phyloP scores from a whole-genome alignment of 2,888 invertebrate species.

The Idaea aversata region DNA sequence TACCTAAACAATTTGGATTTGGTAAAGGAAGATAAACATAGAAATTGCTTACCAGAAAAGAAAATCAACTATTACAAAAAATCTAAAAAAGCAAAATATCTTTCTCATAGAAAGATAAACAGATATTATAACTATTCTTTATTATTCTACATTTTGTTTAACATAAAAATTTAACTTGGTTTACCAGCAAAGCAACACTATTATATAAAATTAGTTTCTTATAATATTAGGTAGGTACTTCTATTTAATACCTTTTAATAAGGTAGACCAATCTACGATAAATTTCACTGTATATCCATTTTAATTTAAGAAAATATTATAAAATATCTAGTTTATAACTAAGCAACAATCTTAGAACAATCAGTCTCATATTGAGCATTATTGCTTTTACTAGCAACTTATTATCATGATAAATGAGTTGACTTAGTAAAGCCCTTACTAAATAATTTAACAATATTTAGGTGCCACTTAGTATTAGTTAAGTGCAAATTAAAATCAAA shows the following conservation, averaged over 20 bases:
- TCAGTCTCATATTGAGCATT: conserved; percentile 15
- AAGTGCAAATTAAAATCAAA: conserved; percentile 8
- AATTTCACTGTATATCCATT: not conserved
- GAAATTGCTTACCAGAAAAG: no score
- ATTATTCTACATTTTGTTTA: not conserved
- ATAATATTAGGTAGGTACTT: not conserved
- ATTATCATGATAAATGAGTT: not conserved
- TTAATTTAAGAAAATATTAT: conserved; percentile 1
- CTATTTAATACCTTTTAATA: not conserved
- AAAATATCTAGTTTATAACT: not conserved
- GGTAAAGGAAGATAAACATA: no score
- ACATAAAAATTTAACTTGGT: not conserved
- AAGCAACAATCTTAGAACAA: conserved; percentile 6
- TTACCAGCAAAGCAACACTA: not conserved
- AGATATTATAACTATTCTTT: no score
- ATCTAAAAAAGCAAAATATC: no score
- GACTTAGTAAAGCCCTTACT: no score
- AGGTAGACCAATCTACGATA: not conserved
- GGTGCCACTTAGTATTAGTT: no score
- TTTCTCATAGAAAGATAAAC: no score
- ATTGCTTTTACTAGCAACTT: not conserved
- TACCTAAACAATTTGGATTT: no score
- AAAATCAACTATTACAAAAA: no score
- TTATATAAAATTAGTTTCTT: not conserved
- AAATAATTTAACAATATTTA: no score